Percentiles rank a stretch among this genome's conserved stretches.
These are phyloP conservation scores for Epinephelus malabaricus DNA, from an alignment of 2,797 vertebrate genomes.

Conservation along the genomic window DNA sequence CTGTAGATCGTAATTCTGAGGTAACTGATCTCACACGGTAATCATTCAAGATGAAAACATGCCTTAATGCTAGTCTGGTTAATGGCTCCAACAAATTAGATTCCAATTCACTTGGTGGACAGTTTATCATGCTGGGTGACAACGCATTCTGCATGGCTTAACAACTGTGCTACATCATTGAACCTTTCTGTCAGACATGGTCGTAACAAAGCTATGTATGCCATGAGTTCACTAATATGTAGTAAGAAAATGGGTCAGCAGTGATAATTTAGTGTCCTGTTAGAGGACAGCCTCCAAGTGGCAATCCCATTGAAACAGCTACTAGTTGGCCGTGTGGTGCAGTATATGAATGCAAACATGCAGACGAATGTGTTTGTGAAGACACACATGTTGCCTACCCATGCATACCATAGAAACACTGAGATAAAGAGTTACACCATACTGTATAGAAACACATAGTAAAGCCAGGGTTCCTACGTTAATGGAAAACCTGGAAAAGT, in stretches of 20 bases:
- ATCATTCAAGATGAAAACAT: constrained; percentile 81
- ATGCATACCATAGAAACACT: background rate
- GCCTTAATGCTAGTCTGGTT: constrained; percentile 72
- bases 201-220: constrained; percentile 49
- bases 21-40: constrained; percentile 75
- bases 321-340: constrained; percentile 20
- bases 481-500: too few species aligned
- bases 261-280: constrained; percentile 55
- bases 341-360: constrained; percentile 6
- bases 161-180: constrained; percentile 71
- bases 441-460: background rate
- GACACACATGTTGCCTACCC: background rate
- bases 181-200: constrained; percentile 60
- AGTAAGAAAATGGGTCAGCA: constrained; percentile 35
- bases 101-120: constrained; percentile 69
- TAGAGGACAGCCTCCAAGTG: constrained; percentile 28
- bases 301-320: constrained; percentile 26
- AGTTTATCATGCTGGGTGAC: constrained; percentile 69
- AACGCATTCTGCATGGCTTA: constrained; percentile 67
- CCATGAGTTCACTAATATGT: constrained; percentile 54
- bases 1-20: constrained; percentile 68
- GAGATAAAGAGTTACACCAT: background rate
- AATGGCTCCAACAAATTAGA: constrained; percentile 78
- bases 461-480: too few species aligned
- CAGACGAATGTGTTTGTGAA: background rate